Base-by-base conservation (phyloP, 2,888 invertebrate genomes). In the Lasioglossum pauxillum region DNA sequence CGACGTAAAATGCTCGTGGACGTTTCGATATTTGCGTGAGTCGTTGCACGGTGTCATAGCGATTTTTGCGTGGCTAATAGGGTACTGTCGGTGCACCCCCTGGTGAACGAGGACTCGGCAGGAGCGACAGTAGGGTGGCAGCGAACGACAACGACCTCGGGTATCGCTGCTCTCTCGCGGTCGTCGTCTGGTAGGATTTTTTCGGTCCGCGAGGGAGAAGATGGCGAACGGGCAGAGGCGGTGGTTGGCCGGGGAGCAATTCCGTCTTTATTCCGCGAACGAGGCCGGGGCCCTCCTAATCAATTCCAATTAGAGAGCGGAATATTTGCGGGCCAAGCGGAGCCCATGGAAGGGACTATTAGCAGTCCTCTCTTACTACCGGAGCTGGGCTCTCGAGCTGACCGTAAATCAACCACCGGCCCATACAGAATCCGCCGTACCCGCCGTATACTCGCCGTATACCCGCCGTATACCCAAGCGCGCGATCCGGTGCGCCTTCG, bases 231-330 rank as follows among this genome's bases (percentile, higher is more conserved):
- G 67, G 53, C 64, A 64, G 79, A 74, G 72, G 41, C 83, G 74
- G 80, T 76, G 89, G 89, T 90, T 89, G 89, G 89, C 78, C 87
- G 91, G 77, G 79, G 88, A 90, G 92, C 92, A 91, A 93, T 94
- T 94, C 93, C 91, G 92, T 93, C 94, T 94, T 94, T 93, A 93
- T 94, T 93, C 94, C 92, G 88, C 90, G 85, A 85, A 90, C 89
- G 87, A 90, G 81, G 82, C 90, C 89, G 90, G 88, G 89, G 85
- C 91, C 91, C 91, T 93, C 92, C 95, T 95, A 95, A 95, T 95
- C 95, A 95, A 95, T 95, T 95, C 95, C 95, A 95, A 95, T 95
- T 95, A 95, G 95, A 95, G 95, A 94, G 93, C 93, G 91, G 93
- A 94, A 95, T 94, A 94, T 94, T 95, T 95, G 93, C 94, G 92